These are phyloP conservation scores for Chironomus tentans DNA, from an alignment of 2,888 invertebrate species.

Conservation along the genomic window DNA sequence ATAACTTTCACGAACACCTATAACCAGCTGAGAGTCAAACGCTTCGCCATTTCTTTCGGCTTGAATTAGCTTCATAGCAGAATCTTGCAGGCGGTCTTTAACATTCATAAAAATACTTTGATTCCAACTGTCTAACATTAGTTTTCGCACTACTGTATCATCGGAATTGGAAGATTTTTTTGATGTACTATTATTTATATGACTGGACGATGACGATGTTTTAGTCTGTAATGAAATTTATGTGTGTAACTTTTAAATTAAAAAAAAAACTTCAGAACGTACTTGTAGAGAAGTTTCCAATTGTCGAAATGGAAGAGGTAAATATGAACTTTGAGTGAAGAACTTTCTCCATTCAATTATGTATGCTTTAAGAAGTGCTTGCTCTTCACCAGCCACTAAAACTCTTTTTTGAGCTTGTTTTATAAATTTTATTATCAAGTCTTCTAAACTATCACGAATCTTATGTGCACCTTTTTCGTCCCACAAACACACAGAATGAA, in stretches of 20 bases:
- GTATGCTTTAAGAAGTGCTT: slow-evolving; percentile 90
- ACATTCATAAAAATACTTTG: slow-evolving; percentile 93
- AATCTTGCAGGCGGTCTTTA: slow-evolving; percentile 83
- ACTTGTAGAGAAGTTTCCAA: slow-evolving; percentile 75
- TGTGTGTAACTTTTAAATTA: not conserved
- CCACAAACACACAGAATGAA: slow-evolving; percentile 94
- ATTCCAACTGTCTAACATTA: slow-evolving; percentile 99
- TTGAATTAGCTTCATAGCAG: slow-evolving; percentile 95
- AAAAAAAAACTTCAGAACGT: slow-evolving; percentile 28
- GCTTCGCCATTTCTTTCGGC: slow-evolving; percentile 96
- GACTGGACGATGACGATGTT: slow-evolving; percentile 13
- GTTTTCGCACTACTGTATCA: slow-evolving; percentile 84
- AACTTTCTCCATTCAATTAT: slow-evolving; percentile 98
- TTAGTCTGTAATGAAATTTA: slow-evolving; percentile 29
- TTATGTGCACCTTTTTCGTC: slow-evolving; percentile 90
- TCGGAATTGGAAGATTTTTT: slow-evolving; percentile 56
- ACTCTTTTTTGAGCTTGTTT: slow-evolving; percentile 86
- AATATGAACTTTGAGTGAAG: slow-evolving; percentile 93
- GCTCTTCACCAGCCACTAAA: slow-evolving; percentile 84
- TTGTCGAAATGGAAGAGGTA: slow-evolving; percentile 92
- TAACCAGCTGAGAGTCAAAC: slow-evolving; percentile 94
- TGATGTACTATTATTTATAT: slow-evolving; percentile 32
- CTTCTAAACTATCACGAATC: slow-evolving; percentile 77
- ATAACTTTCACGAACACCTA: slow-evolving; percentile 96
- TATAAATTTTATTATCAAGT: slow-evolving; percentile 90